Base-by-base conservation (phyloP, 1,140 invertebrate species). In the Mizuhopecten yessoensis region DNA sequence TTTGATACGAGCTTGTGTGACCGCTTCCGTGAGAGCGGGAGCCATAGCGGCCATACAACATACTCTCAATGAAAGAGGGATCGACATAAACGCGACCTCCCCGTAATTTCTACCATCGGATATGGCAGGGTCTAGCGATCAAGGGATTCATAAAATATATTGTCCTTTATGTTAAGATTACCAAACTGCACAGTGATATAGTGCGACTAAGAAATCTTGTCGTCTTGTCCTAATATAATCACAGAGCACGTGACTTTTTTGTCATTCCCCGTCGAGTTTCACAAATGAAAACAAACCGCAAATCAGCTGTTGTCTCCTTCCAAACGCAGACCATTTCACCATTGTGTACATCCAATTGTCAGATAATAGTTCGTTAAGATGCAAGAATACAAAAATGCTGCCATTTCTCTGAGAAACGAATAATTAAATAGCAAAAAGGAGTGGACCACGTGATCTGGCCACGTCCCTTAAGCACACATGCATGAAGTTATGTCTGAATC, bases 21-120 rank as follows among this genome's bases (percentile, higher is more conserved):
- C 94, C 91, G 95, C 94, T 92, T 96, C 95, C 90, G 95, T 96
- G 86, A 96, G 94, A 87, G 95, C 95, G 87, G 95, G 95, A 92
- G 95, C 95, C 95, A 96, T 96, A 90, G 94, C 94, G 92, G 94
- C 95, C 93, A 95, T 94, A 93, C 95, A 96, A 92, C 95, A 96
- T 96, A 96, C 92, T 95, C 95, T 95, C 93, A 96, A 92, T 88
- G 95, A 94, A 91, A 95, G 92, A 86, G 95, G 95, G 42, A 88
- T 92, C 34, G 92, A 95, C 95, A 95, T 95, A 92, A 90, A 95
- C 42, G 87, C 33, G 33, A 33, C 45, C 29, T 17, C 10, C 34
- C 45, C 7, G 29, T 33, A 15, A 57, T 49, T 34, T 45, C 45
- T 86, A 87, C 45, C 88, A 91, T 90, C 36, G n/a, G 57, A n/a